These are phyloP conservation scores for Lutraria lutraria DNA, from an alignment of 2,888 invertebrate species.

Conservation along the genomic window DNA sequence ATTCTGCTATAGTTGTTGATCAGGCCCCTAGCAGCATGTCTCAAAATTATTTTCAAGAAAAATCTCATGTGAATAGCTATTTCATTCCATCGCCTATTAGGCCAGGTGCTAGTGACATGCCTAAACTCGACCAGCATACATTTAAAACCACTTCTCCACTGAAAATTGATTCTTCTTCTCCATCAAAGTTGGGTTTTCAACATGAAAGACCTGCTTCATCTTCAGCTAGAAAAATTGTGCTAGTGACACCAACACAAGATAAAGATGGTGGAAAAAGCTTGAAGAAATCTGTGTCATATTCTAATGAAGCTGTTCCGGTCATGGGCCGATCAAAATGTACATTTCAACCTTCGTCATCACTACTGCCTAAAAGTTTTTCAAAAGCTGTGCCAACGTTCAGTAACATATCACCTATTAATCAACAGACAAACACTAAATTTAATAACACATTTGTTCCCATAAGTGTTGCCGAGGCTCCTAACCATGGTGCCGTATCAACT, in stretches of 20 bases:
- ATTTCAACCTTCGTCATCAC: constrained; percentile 34
- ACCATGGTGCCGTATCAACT: background rate
- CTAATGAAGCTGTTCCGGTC: constrained; percentile 64
- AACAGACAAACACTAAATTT: constrained; percentile 30
- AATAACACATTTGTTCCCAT: constrained; percentile 46
- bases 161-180: constrained; percentile 37
- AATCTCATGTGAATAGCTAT: constrained; percentile 64
- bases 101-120: constrained; percentile 40
- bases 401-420: constrained; percentile 66
- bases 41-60: constrained; percentile 29
- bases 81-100: constrained; percentile 51
- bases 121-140: constrained; percentile 48
- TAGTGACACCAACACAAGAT: constrained; percentile 55
- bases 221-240: constrained; percentile 63
- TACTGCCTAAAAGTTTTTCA: constrained; percentile 55
- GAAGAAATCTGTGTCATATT: constrained; percentile 54
- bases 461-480: constrained; percentile 41
- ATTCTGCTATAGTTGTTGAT: constrained; percentile 65
- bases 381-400: constrained; percentile 68
- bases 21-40: constrained; percentile 13
- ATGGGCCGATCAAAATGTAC: constrained; percentile 47
- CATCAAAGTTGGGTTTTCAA: constrained; percentile 47
- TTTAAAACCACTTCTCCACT: constrained; percentile 62
- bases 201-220: constrained; percentile 47
- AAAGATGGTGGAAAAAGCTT: constrained; percentile 28